Conservation (phyloP, 2,113 vertebrate genomes). For the Entomyzon cyanotis region DNA sequence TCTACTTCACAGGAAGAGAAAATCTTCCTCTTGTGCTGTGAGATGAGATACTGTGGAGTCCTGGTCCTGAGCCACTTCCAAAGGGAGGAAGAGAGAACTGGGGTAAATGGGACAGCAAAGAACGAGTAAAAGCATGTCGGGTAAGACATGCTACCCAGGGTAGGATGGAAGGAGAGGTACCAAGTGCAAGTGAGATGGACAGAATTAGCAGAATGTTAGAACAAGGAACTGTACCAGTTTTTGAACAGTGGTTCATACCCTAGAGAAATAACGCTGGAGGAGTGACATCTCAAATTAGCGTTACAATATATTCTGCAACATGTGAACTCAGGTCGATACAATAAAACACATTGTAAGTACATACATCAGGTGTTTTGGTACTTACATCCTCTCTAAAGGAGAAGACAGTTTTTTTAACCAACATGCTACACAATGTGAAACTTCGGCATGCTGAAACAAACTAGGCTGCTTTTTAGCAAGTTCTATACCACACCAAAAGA, state of each 20-base stretch:
- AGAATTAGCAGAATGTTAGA: background rate
- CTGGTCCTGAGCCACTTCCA: background rate
- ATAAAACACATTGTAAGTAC: accelerated
- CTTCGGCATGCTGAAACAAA: background rate
- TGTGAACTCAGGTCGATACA: background rate
- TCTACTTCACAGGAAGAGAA: background rate
- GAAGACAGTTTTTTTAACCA: background rate
- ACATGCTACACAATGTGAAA: background rate
- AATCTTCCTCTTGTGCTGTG: background rate
- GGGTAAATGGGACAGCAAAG: accelerated
- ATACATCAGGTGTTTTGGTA: background rate
- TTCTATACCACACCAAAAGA: background rate
- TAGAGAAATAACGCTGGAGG: background rate
- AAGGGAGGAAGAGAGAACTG: background rate
- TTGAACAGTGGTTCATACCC: background rate
- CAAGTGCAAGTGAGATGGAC: background rate
- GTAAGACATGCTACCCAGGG: background rate
- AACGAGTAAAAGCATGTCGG: background rate
- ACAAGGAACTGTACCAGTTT: background rate
- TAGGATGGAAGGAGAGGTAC: background rate
- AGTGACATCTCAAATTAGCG: background rate
- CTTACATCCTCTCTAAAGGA: background rate
- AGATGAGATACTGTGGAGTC: background rate
- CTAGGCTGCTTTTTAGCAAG: background rate
- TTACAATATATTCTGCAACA: background rate